Evolutionary conservation across 2,797 vertebrate species (phyloP), one percentile per base, ranked within the genome.

Genomic region (Gastrophryne carolinensis): DNA sequence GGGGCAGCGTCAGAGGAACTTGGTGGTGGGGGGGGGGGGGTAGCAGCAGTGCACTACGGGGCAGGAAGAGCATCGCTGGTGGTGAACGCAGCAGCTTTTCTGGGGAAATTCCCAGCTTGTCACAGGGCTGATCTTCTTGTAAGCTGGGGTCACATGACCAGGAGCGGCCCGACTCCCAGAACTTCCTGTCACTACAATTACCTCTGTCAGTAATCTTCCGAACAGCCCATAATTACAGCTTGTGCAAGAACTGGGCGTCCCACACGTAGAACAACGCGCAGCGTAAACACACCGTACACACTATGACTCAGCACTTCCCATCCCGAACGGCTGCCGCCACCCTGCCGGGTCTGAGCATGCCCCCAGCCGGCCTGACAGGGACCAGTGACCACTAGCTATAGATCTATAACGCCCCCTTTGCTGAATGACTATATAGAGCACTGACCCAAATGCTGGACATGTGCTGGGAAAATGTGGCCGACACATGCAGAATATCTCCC

Each of bases 91-190:
- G 30, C 34, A 26, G 23, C 53, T 35, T 54, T 41, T 68, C 27
- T 6, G 2, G 83, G 85, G 84, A 82, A 81, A 80, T 85, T 83
- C 81, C 85, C 82, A n/a, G 11, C 13, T 54, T 56, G 1, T 37
- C 1, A 57, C 69, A n/a, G 21, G n/a, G 0, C 71, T 53, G 63
- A 1, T 74, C 73, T 83, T 84, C 83, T 86, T 70, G 85, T 79
- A 85, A 86, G n/a, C 61, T 12, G 69, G n/a, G 1, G 23, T 26
- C 79, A 69, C 67, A 65, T 80, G 81, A 72, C 73, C 6, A 39
- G 60, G 80, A 74, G 77, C 27, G 58, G 41, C 23, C 15, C 34
- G 26, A 53, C 60, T 0, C 62, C n/a, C 69, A 67, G 53, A 17
- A 35, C 67, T 84, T 84, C 81, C 83, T 70, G 85, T 78, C 60